Evolutionary conservation across 2,888 invertebrate species (phyloP), one percentile per base, ranked within the genome.

Genomic region (Lamproptera curius): DNA sequence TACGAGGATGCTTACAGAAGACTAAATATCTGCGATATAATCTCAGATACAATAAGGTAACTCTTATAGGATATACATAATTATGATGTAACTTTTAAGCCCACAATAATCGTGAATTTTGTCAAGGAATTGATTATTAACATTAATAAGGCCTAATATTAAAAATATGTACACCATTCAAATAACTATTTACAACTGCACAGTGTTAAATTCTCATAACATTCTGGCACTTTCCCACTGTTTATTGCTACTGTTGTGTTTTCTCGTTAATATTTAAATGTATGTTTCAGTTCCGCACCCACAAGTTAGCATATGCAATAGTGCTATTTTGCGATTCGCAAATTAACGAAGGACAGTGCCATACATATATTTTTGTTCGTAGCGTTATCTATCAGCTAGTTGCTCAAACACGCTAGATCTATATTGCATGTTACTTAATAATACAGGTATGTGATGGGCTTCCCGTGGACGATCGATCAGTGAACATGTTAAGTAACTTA

Each of bases 331-430:
- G 49, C 40, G 16, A 26, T 26, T 61, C 63, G 66, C 69, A 64
- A 68, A 66, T 69, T 76, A 85, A 78, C 86, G 82, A 85, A 76
- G 60, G 69, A 70, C 77, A 73, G 86, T 86, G 86, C 86, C 86
- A 86, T 86, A 84, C 69, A 65, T 71, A 62, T 71, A 63, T 61
- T 63, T 69, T 43, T 64, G 58, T 62, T 56, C 56, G 56, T 70
- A 72, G 69, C 66, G 57, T 68, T 65, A 65, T 58, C 59, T 65
- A 65, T 67, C 67, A 70, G 53, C 58, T 73, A 71, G 73, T 82
- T 83, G 82, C 84, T 85, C 83, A 81, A 82, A 68, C 14, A 9
- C 59, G 52, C 63, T 63, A 61, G 52, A 58, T 59, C 52, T 62
- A 56, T 42, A 59, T 57, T 62, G 59, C 50, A 62, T 62, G 68